phyloP scores from a whole-genome alignment of 2,888 invertebrate species.

The Ptychoptera albimana region DNA sequence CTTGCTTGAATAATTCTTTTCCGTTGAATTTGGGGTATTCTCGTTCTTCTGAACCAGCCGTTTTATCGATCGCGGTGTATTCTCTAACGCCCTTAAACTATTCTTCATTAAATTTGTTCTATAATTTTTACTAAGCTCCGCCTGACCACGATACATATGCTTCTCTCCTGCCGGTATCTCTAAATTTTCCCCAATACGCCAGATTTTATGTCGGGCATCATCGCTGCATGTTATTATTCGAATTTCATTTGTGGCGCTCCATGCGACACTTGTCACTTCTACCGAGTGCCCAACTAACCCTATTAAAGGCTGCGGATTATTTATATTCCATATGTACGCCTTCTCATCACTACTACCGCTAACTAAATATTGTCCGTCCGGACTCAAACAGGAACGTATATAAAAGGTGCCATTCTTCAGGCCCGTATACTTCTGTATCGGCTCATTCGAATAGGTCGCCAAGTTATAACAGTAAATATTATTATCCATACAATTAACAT shows the following conservation, averaged over 20 bases:
- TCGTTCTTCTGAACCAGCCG: conserved; percentile 28
- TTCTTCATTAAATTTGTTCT: conserved; percentile 5
- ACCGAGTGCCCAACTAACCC: conserved; percentile 59
- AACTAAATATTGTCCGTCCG: conserved; percentile 63
- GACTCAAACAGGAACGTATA: conserved; percentile 66
- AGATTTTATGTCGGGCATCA: conserved; percentile 61
- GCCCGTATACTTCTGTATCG: conserved; percentile 49
- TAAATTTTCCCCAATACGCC: conserved; percentile 40
- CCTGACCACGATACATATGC: conserved; percentile 30
- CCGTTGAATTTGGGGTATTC: conserved; percentile 22
- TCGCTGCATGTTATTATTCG: conserved; percentile 70
- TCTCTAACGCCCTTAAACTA: conserved; percentile 20
- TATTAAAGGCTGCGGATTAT: conserved; percentile 46
- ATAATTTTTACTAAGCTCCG: conserved; percentile 29
- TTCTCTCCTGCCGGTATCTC: conserved; percentile 17
- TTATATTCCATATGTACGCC: conserved; percentile 74
- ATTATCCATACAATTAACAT: conserved; percentile 77
- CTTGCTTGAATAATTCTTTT: conserved; percentile 19
- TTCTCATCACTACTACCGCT: conserved; percentile 80
- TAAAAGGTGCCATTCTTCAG: conserved; percentile 70
- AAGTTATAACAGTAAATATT: conserved; percentile 75
- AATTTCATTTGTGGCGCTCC: conserved; percentile 43
- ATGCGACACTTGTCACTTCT: conserved; percentile 78
- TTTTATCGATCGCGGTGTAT: conserved; percentile 36
- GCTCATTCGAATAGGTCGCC: conserved; percentile 46